Percentiles rank a stretch among this genome's conserved stretches.
Evolutionary conservation across 1,140 invertebrate species (phyloP).

Genomic region (Pogonognathellus flavescens): DNA sequence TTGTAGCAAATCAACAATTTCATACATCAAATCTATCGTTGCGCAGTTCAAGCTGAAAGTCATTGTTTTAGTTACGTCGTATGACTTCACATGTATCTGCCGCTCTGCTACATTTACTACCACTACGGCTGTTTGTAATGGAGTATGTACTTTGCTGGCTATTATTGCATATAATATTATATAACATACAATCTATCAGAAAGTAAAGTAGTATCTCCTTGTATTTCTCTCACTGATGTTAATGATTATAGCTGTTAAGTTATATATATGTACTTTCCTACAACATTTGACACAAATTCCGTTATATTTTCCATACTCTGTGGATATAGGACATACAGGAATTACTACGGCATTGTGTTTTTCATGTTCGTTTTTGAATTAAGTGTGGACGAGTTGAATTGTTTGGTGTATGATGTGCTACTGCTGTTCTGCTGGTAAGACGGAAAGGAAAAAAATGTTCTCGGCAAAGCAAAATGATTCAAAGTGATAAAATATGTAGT

Average conservation of each 20-base stretch:
- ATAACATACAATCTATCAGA: too few species aligned
- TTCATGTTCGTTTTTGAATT: not conserved
- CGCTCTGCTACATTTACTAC: too few species aligned
- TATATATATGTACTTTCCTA: not conserved
- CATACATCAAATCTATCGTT: slow-evolving; percentile 23
- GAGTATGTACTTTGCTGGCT: too few species aligned
- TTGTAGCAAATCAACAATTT: slow-evolving; percentile 40
- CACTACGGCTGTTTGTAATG: too few species aligned
- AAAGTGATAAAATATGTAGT: slow-evolving; percentile 43
- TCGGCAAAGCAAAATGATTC: slow-evolving; percentile 41
- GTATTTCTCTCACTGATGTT: too few species aligned
- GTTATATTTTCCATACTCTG: too few species aligned
- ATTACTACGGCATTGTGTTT: slow-evolving; percentile 3
- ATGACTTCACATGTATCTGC: not conserved
- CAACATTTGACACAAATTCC: not conserved
- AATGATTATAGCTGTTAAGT: too few species aligned
- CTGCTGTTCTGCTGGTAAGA: not conserved
- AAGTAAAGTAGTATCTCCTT: too few species aligned
- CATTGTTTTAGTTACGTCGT: slow-evolving; percentile 23
- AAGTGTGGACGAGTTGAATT: slow-evolving; percentile 11
- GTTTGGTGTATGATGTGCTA: slow-evolving; percentile 15
- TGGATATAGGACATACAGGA: too few species aligned
- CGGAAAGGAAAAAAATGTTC: slow-evolving; percentile 32
- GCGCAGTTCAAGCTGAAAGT: not conserved
- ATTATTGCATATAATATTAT: too few species aligned